Evolutionary conservation across 2,113 vertebrate species (phyloP).

Genomic region (Pluvialis apricaria): DNA sequence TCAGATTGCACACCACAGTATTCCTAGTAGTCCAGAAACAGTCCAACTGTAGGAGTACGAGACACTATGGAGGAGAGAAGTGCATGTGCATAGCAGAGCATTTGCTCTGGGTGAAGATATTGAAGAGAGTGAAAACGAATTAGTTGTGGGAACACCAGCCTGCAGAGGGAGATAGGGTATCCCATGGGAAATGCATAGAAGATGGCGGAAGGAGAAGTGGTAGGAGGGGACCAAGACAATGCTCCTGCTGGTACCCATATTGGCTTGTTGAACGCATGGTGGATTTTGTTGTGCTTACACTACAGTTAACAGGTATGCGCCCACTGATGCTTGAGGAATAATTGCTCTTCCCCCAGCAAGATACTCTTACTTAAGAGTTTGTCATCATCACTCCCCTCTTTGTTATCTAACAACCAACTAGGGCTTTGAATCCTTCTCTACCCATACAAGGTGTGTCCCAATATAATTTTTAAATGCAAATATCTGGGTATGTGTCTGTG

Average conservation of each 20-base stretch:
- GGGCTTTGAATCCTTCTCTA: not conserved
- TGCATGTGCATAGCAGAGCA: too few relatives aligned
- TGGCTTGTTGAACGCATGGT: not conserved
- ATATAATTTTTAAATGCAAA: not conserved
- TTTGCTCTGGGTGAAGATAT: not conserved
- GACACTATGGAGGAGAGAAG: not conserved
- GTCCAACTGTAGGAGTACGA: not conserved
- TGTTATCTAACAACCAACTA: not conserved
- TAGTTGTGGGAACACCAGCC: not conserved
- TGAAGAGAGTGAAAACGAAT: not conserved
- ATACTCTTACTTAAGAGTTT: not conserved
- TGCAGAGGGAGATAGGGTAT: not conserved
- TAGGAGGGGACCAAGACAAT: not conserved
- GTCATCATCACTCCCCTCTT: not conserved
- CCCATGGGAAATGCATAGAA: not conserved
- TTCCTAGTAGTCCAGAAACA: not conserved
- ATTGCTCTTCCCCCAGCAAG: not conserved
- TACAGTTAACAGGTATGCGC: not conserved
- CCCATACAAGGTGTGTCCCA: not conserved
- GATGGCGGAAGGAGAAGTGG: not conserved
- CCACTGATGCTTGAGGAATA: not conserved
- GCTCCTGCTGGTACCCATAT: not conserved
- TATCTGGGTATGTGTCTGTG: not conserved
- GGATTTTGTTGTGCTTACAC: not conserved
- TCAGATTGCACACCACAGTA: not conserved